A percentile compares a stretch with the other conserved stretches of the same genome.
Conservation (phyloP, 2,113 vertebrate genomes). For the Periophthalmus modestus region DNA sequence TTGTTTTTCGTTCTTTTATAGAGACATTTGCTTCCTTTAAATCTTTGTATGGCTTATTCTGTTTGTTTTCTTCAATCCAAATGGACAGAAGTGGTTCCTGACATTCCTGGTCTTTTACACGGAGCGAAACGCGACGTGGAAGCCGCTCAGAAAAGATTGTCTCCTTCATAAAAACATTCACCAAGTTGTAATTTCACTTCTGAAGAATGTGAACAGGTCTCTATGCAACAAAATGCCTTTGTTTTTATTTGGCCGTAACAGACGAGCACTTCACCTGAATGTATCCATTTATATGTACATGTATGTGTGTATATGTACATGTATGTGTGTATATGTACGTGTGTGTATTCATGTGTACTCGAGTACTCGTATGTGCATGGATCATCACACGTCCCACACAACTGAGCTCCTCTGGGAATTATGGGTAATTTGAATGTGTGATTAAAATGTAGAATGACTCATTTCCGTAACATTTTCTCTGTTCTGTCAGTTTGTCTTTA, state of each 20-base stretch:
- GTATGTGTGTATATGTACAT: conserved; percentile 54
- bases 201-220: conserved; percentile 58
- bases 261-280: conserved; percentile 53
- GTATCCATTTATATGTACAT: conserved; percentile 57
- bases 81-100: neutral
- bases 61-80: conserved; percentile 42
- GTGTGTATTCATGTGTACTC: conserved; percentile 38
- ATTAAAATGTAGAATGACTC: neutral
- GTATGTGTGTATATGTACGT: conserved; percentile 36
- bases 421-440: neutral
- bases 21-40: neutral
- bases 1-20: neutral
- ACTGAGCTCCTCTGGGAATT: conserved; percentile 1
- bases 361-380: too few species aligned
- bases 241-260: conserved; percentile 52
- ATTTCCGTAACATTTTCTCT: conserved; percentile 12
- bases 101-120: neutral
- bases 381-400: conserved; percentile 29
- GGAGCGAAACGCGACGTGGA: neutral
- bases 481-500: conserved; percentile 3
- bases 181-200: conserved; percentile 52
- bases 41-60: conserved; percentile 13
- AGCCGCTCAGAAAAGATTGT: conserved; percentile 13
- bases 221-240: conserved; percentile 75
- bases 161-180: conserved; percentile 19